Conservation (phyloP, 2,113 vertebrate genomes). For the Setophaga coronata region DNA sequence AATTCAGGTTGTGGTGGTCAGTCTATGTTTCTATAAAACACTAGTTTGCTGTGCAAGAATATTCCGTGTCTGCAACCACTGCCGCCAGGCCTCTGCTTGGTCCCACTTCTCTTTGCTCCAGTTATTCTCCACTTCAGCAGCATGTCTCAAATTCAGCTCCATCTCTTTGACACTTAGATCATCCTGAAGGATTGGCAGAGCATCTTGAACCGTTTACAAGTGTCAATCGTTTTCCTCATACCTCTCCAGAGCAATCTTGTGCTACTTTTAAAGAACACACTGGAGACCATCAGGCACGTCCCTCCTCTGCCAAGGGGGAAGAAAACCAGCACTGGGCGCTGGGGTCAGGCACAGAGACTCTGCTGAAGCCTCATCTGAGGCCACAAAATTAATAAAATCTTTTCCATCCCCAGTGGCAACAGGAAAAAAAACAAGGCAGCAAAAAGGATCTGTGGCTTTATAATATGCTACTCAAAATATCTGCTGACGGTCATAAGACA, state of each 20-base stretch:
- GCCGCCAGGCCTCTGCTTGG: neutral
- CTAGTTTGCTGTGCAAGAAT: neutral
- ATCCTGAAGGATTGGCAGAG: neutral
- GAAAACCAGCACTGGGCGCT: neutral
- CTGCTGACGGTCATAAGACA: constrained; percentile 68
- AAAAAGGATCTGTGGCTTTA: constrained; percentile 53
- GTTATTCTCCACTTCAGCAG: neutral
- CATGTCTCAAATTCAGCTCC: neutral
- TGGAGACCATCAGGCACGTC: neutral
- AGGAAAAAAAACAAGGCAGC: constrained; percentile 28
- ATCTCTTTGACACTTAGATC: neutral
- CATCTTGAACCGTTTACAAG: neutral
- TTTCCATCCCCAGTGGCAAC: constrained; percentile 31
- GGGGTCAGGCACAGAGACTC: neutral
- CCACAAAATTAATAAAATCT: constrained; percentile 1
- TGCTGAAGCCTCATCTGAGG: neutral
- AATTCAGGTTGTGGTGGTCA: neutral
- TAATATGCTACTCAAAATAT: constrained; percentile 56
- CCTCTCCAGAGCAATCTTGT: neutral
- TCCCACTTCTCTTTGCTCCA: neutral
- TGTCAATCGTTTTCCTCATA: neutral
- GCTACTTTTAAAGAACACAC: neutral
- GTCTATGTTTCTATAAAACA: neutral
- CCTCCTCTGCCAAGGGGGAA: neutral
- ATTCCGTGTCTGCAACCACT: neutral